These are phyloP conservation scores for Arothron firmamentum DNA, from an alignment of 2,113 vertebrate species.

Conservation along the genomic window DNA sequence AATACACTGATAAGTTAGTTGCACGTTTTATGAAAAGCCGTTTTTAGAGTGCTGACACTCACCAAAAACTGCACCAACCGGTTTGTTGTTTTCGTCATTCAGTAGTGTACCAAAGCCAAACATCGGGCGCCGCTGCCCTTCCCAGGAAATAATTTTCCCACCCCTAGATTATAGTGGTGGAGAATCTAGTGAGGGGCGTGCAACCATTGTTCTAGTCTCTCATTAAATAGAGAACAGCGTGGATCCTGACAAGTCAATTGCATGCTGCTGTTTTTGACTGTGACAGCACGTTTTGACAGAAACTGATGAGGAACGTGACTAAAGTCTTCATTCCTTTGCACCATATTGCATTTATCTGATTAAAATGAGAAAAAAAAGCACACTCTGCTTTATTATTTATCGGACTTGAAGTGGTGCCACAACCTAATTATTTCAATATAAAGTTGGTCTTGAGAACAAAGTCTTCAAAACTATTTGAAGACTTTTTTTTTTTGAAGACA, in stretches of 20 bases:
- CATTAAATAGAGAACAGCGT: slow-evolving; percentile 49
- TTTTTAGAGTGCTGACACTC: no score
- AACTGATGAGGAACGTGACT: not conserved
- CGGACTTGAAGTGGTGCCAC: not conserved
- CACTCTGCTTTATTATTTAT: not conserved
- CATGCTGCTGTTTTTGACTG: slow-evolving; percentile 32
- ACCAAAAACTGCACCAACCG: slow-evolving; percentile 23
- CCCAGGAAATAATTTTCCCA: slow-evolving; percentile 45
- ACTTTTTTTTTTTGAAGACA: no score
- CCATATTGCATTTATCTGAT: slow-evolving; percentile 2
- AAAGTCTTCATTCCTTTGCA: not conserved
- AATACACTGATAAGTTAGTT: no score
- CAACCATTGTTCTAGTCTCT: slow-evolving; percentile 50
- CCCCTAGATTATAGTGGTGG: slow-evolving; percentile 49
- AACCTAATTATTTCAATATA: slow-evolving; percentile 12
- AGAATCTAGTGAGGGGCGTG: slow-evolving; percentile 34
- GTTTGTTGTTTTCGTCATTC: slow-evolving; percentile 35
- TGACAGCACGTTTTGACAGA: slow-evolving; percentile 27
- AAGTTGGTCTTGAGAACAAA: slow-evolving; percentile 9
- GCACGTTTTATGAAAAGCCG: no score
- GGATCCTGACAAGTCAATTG: slow-evolving; percentile 47
- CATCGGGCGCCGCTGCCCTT: slow-evolving; percentile 31
- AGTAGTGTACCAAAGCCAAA: slow-evolving; percentile 27
- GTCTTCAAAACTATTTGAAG: no score
- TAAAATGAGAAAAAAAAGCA: not conserved